Evolutionary conservation across 2,888 invertebrate species (phyloP).

Genomic region (Tinea trinotella): DNA sequence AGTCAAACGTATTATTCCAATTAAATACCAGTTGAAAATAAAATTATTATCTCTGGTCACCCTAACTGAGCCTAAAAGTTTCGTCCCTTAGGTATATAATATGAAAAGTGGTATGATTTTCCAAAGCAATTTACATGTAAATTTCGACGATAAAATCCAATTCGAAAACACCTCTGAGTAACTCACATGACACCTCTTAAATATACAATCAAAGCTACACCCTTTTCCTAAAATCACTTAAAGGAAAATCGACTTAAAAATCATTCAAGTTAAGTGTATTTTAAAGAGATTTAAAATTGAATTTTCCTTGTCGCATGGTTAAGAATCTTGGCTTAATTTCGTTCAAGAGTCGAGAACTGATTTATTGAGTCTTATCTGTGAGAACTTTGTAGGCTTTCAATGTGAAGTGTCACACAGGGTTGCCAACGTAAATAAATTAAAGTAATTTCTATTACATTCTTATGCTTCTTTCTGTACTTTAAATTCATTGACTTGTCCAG

Average conservation of each 20-base stretch:
- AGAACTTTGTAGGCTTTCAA: constrained; percentile 36
- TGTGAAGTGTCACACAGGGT: constrained; percentile 3
- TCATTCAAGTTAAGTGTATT: neutral
- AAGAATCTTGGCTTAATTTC: constrained; percentile 33
- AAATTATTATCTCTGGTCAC: neutral
- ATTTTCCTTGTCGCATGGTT: neutral
- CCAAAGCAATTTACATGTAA: constrained; percentile 17
- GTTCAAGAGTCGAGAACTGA: constrained; percentile 41
- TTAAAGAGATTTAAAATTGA: neutral
- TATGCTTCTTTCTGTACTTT: too few species aligned
- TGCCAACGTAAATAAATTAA: too few species aligned
- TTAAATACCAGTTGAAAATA: too few species aligned
- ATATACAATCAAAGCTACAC: neutral
- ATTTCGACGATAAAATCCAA: constrained; percentile 17
- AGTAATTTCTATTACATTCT: too few species aligned
- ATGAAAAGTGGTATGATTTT: constrained; percentile 9
- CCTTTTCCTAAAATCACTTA: neutral
- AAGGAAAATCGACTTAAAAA: neutral
- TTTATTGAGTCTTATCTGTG: constrained; percentile 45
- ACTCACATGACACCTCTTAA: neutral
- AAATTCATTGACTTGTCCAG: too few species aligned
- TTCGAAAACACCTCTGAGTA: constrained; percentile 13
- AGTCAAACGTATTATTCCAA: too few species aligned
- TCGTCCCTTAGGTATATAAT: neutral
- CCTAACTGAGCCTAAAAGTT: neutral